phyloP scores from a whole-genome alignment of 2,113 vertebrate genomes.

The Colaptes auratus region DNA sequence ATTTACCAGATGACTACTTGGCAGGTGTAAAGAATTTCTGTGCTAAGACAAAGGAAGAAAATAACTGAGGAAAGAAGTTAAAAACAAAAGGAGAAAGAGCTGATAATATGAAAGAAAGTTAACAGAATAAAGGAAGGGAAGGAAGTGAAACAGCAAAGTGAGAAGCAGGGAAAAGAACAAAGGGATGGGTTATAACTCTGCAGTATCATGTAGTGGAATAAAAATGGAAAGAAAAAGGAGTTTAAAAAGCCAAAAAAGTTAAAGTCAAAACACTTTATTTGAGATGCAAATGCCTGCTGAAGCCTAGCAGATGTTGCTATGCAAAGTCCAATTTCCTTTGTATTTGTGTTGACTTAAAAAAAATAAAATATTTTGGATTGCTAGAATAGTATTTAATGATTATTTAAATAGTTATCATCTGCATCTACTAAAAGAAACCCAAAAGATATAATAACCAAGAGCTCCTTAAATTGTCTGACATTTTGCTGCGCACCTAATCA shows the following conservation, averaged over 20 bases:
- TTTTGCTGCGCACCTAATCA: neutral
- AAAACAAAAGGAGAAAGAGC: neutral
- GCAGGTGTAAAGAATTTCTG: neutral
- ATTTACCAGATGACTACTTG: neutral
- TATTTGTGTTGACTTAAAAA: neutral
- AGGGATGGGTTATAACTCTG: neutral
- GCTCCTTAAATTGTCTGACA: neutral
- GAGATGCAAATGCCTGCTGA: neutral
- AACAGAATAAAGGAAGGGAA: neutral
- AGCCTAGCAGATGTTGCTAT: neutral
- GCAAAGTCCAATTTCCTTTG: neutral
- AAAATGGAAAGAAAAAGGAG: neutral
- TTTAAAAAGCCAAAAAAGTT: neutral
- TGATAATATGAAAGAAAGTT: neutral
- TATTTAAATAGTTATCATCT: neutral
- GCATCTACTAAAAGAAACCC: neutral
- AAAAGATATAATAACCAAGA: neutral
- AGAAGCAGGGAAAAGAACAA: neutral
- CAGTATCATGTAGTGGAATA: neutral
- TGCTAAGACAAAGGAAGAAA: neutral
- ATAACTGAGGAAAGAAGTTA: neutral
- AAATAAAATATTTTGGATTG: neutral
- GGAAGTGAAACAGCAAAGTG: neutral
- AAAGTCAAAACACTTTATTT: neutral
- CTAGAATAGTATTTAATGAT: neutral